Evolutionary conservation across 2,113 vertebrate genomes (phyloP).

Genomic region (Scolopax mira): DNA sequence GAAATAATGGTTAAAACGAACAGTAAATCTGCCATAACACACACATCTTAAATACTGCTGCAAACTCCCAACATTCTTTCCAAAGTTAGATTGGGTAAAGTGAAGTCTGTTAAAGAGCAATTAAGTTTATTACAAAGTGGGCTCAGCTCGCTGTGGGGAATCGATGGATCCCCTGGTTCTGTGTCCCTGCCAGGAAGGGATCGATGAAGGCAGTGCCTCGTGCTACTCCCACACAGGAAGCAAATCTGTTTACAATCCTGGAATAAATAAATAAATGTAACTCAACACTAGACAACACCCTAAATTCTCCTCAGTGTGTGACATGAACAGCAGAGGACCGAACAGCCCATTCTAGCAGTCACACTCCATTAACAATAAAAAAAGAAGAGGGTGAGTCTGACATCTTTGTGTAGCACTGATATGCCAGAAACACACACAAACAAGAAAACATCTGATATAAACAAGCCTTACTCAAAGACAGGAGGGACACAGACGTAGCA

Average conservation of each 20-base stretch:
- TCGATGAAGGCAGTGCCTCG: slow-evolving; percentile 51
- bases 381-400: background rate
- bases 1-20: fast-evolving
- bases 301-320: slow-evolving; percentile 18
- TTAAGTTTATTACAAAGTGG: slow-evolving; percentile 47
- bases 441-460: background rate
- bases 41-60: background rate
- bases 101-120: slow-evolving; percentile 43
- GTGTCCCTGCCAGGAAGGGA: slow-evolving; percentile 47
- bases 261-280: slow-evolving; percentile 56
- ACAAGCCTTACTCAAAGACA: background rate
- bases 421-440: background rate
- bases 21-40: background rate
- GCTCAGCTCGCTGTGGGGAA: slow-evolving; percentile 30
- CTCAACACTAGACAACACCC: slow-evolving; percentile 33
- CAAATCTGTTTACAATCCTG: slow-evolving; percentile 69
- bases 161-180: slow-evolving; percentile 19
- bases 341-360: background rate
- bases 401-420: background rate
- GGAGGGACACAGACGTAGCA: background rate
- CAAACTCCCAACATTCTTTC: background rate
- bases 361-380: background rate
- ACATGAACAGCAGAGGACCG: slow-evolving; percentile 2
- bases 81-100: background rate
- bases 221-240: slow-evolving; percentile 58